Base-by-base conservation (phyloP, 2,113 vertebrate genomes). In the Vanacampus margaritifer region DNA sequence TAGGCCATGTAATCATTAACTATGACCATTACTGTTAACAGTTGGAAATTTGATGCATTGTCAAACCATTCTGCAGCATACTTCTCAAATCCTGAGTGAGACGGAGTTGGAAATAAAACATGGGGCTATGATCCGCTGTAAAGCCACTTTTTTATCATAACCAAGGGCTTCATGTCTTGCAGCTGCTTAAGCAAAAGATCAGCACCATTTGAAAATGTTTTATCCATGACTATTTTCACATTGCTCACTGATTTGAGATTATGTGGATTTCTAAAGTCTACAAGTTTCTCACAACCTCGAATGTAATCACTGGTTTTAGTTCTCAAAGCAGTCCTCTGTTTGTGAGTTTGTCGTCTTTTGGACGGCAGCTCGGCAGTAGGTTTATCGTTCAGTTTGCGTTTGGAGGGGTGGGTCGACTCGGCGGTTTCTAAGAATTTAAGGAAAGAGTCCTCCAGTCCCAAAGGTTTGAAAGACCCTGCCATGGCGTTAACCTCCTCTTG, bases 181-280 rank as follows among this genome's bases (percentile, higher is more conserved):
- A 99, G 95, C 59, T 99, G 97, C 90, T 95, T 97, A 80, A 98
- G 87, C 79, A 94, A 83, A 84, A 86, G 86, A 84, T 96, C 95
- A 85, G 94, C 89, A 86, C 93, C 94, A 75, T 94, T 92, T 84
- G 94, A 97, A 68, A 96, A 83, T 74, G 91, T 91, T 88, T 94
- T 94, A 86, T 96, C 94, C 90, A 98, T 89, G 85, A 97, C 94
- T 75, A 99, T 97, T 88, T 98, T 98, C 77, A 98, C 92, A 76
- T 96, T 96, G 69, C 89, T 93, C 61, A 91, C 92, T 51, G 93
- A 94, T 50, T 93, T 93, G 72, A 99, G 90, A 84, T 81, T 95
- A 39, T 95, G 92, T 5, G 95, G 95, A 78, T 98, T 97, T 90
- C 94, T 92, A 87, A 98, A 98, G 16, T 91, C 90, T 77, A 97